Evolutionary conservation across 2,113 vertebrate species (phyloP).

Genomic region (Hystrix brachyura): DNA sequence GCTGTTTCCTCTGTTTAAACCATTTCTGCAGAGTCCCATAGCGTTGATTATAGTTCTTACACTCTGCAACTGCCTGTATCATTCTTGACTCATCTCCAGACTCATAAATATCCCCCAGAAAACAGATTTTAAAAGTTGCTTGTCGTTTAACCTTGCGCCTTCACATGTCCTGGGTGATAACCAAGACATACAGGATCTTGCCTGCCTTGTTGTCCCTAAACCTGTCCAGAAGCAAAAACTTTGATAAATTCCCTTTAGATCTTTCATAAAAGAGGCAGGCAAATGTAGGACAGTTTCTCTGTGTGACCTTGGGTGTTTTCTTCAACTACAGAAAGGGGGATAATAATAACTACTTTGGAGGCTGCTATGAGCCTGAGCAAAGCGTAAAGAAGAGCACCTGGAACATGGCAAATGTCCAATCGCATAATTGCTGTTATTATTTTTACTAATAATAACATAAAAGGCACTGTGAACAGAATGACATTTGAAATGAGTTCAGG

Average conservation of each 20-base stretch:
- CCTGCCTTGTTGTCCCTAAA: neutral
- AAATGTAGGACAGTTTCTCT: neutral
- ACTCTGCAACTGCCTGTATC: constrained; percentile 53
- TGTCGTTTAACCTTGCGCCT: constrained; percentile 46
- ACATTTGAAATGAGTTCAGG: constrained; percentile 63
- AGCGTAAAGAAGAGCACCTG: neutral
- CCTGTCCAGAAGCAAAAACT: neutral
- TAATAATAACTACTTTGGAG: neutral
- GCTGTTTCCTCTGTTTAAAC: constrained; percentile 45
- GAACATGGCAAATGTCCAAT: neutral
- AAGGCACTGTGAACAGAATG: constrained; percentile 19
- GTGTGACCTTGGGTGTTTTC: neutral
- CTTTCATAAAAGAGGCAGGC: constrained; percentile 45
- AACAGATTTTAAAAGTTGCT: constrained; percentile 60
- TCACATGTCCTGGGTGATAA: neutral
- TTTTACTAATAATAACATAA: constrained; percentile 41
- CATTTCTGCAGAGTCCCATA: constrained; percentile 53
- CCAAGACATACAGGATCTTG: neutral
- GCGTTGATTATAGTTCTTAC: constrained; percentile 76
- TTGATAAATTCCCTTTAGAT: neutral
- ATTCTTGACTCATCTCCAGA: constrained; percentile 77
- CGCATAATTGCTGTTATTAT: neutral
- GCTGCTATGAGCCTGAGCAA: neutral
- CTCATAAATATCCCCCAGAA: constrained; percentile 69
- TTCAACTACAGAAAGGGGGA: constrained; percentile 9